Percentiles rank a stretch among this genome's conserved stretches.
Conservation (phyloP, 2,797 vertebrate species). For the Gobio occitaniae region DNA sequence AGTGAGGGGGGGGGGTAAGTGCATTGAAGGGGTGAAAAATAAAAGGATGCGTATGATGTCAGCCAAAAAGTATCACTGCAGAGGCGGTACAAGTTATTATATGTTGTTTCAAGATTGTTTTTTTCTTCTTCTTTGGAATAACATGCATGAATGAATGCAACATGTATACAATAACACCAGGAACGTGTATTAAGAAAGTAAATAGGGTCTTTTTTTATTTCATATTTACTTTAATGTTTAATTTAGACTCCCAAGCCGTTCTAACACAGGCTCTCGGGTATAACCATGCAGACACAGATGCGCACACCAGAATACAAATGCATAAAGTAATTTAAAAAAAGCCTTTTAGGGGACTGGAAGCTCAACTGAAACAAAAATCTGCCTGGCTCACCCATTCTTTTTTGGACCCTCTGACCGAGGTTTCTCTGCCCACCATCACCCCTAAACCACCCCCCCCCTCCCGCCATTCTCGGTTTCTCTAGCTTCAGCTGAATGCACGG, state of each 20-base stretch:
- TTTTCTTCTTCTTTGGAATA: background rate
- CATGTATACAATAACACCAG: constrained; percentile 7
- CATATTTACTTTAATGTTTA: constrained; percentile 15
- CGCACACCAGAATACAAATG: constrained; percentile 41
- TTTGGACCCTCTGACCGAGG: constrained; percentile 23
- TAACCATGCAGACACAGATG: constrained; percentile 21
- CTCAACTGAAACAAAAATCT: background rate
- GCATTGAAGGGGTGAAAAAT: background rate
- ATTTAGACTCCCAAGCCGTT: background rate
- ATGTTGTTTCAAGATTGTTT: background rate
- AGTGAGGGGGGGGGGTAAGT: background rate
- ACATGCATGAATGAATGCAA: background rate
- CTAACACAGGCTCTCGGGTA: background rate
- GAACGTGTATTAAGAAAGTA: constrained; percentile 9
- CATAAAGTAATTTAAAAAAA: constrained; percentile 29
- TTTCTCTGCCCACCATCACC: background rate
- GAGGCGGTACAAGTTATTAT: background rate
- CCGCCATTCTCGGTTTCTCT: constrained; percentile 54
- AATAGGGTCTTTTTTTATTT: constrained; percentile 19
- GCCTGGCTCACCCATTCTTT: background rate
- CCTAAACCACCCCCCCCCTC: background rate
- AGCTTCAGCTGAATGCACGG: constrained; percentile 72
- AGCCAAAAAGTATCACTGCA: background rate
- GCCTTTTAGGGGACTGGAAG: background rate
- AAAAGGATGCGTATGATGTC: background rate